Percentiles rank a stretch among this genome's conserved stretches.
Conservation (phyloP, 2,113 vertebrate genomes). For the Mustela lutreola region DNA sequence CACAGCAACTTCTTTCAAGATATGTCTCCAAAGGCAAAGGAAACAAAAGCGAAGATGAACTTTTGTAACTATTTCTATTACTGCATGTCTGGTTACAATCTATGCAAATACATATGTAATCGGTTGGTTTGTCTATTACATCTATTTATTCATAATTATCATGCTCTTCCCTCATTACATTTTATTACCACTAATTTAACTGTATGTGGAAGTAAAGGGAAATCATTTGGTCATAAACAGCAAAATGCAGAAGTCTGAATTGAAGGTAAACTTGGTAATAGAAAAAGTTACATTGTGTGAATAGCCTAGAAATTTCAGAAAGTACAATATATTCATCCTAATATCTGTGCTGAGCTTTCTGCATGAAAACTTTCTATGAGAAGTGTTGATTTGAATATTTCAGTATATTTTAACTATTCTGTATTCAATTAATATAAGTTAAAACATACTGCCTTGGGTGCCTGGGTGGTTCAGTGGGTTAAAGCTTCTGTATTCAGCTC, state of each 20-base stretch:
- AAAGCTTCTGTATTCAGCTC: too few species aligned
- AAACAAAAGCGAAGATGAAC: too few species aligned
- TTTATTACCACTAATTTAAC: constrained; percentile 73
- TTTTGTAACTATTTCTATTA: neutral
- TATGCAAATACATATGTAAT: constrained; percentile 61
- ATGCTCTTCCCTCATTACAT: constrained; percentile 64
- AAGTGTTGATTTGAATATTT: neutral
- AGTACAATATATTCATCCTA: constrained; percentile 17
- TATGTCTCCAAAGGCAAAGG: too few species aligned
- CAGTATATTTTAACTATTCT: neutral
- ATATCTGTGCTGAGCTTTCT: constrained; percentile 53
- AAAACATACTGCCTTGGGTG: neutral
- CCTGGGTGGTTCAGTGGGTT: too few species aligned
- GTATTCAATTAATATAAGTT: neutral
- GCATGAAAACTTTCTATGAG: neutral
- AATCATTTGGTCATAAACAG: constrained; percentile 79
- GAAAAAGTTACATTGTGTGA: constrained; percentile 80
- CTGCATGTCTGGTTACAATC: constrained; percentile 58
- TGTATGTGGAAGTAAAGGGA: constrained; percentile 70
- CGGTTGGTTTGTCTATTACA: constrained; percentile 33
- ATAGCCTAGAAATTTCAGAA: constrained; percentile 68
- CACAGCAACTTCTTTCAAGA: too few species aligned
- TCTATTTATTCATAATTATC: constrained; percentile 65
- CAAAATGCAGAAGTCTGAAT: constrained; percentile 74
- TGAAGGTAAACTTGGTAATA: constrained; percentile 70